Percentiles rank a stretch among this genome's conserved stretches.
phyloP scores from a whole-genome alignment of 1,140 invertebrate genomes.

The Drosophila subobscura region DNA sequence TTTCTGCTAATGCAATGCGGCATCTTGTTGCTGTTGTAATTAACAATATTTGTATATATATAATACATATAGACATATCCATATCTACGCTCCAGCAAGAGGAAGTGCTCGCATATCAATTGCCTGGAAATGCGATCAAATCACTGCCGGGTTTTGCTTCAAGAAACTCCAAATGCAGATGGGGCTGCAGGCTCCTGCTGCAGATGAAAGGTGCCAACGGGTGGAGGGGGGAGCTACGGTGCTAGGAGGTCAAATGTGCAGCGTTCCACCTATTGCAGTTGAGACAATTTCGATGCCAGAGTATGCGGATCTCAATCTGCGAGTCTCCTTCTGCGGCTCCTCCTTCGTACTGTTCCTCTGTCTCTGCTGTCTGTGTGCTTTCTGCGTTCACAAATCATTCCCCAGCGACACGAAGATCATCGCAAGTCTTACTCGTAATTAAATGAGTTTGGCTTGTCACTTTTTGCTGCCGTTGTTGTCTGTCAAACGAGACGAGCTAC shows the following conservation, averaged over 20 bases:
- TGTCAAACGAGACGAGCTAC: slow-evolving; percentile 21
- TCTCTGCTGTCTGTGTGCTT: too few species aligned
- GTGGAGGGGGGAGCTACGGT: too few species aligned
- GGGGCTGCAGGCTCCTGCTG: background rate
- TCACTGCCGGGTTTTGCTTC: slow-evolving; percentile 35
- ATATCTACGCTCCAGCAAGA: slow-evolving; percentile 21
- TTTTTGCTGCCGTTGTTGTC: background rate
- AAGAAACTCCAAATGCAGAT: background rate
- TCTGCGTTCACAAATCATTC: too few species aligned
- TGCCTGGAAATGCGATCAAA: slow-evolving; percentile 43
- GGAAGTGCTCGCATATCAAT: slow-evolving; percentile 48
- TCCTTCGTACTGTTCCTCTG: too few species aligned
- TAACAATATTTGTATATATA: slow-evolving; percentile 24
- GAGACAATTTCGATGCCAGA: too few species aligned
- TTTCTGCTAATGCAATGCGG: slow-evolving; percentile 73
- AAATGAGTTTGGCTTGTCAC: slow-evolving; percentile 14
- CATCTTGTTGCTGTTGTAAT: slow-evolving; percentile 55
- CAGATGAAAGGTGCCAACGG: too few species aligned
- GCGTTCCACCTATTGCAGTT: too few species aligned
- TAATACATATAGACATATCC: slow-evolving; percentile 6
- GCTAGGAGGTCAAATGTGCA: too few species aligned
- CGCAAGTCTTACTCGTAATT: slow-evolving; percentile 2
- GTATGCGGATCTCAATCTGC: too few species aligned
- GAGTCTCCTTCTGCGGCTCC: too few species aligned
- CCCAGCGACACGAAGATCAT: too few species aligned